Evolutionary conservation across 1,140 invertebrate genomes (phyloP).

Genomic region (Nixonia krombeini): DNA sequence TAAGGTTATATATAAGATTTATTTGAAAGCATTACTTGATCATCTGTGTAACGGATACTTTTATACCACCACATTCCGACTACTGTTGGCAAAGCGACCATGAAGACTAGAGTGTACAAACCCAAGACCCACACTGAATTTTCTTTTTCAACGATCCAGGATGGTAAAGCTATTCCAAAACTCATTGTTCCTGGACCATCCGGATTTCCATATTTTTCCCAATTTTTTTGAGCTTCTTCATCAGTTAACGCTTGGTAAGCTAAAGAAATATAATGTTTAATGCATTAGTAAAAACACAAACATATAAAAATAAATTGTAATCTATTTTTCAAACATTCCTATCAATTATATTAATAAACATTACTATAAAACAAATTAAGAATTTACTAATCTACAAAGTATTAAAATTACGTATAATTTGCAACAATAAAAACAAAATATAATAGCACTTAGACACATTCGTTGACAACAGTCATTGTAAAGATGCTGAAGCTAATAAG

Average conservation of each 20-base stretch:
- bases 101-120: constrained; percentile 96
- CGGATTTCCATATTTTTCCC: constrained; percentile 99
- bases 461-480: constrained; percentile 9
- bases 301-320: constrained; percentile 5
- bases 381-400: no score
- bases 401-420: no score
- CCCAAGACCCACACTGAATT: constrained; percentile 98
- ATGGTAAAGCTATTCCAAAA: constrained; percentile 99
- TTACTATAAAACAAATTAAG: constrained; percentile 6
- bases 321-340: no score
- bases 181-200: constrained; percentile 99
- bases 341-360: background rate
- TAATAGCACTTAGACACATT: constrained; percentile 29
- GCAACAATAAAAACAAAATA: constrained; percentile 9
- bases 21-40: constrained; percentile 78
- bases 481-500: constrained; percentile 39
- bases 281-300: no score
- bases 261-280: constrained; percentile 39
- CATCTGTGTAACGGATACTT: constrained; percentile 96
- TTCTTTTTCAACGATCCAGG: constrained; percentile 99
- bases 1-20: background rate
- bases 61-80: constrained; percentile 99
- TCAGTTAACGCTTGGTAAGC: constrained; percentile 90
- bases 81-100: constrained; percentile 94
- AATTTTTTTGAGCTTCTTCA: constrained; percentile 96